A percentile compares a stretch with the other conserved stretches of the same genome.
Evolutionary conservation across 2,888 invertebrate species (phyloP).

Genomic region (Eristalinus aeneus): DNA sequence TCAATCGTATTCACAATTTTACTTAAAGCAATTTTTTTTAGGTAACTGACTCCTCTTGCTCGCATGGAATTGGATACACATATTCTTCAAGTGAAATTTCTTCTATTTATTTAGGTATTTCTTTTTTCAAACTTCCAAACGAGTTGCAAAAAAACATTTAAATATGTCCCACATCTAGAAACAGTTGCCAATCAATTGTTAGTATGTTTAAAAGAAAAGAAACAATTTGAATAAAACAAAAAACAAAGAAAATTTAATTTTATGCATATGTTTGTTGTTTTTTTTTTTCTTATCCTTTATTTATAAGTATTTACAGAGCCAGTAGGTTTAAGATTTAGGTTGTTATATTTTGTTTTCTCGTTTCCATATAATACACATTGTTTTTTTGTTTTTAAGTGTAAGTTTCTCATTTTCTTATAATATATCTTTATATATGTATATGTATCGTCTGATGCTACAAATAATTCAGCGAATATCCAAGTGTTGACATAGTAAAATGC

Average conservation of each 20-base stretch:
- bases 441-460: slow-evolving; percentile 63
- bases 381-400: slow-evolving; percentile 74
- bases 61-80: slow-evolving; percentile 53
- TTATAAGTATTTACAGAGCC: slow-evolving; percentile 66
- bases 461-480: slow-evolving; percentile 58
- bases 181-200: slow-evolving; percentile 57
- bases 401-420: slow-evolving; percentile 50
- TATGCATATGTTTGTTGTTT: slow-evolving; percentile 44
- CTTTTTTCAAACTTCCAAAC: slow-evolving; percentile 24
- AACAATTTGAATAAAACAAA: slow-evolving; percentile 29
- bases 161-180: slow-evolving; percentile 60
- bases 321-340: slow-evolving; percentile 72
- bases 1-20: slow-evolving; percentile 62
- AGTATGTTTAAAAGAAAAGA: slow-evolving; percentile 50
- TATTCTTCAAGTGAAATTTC: slow-evolving; percentile 1
- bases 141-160: slow-evolving; percentile 60
- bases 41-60: slow-evolving; percentile 81
- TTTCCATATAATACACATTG: slow-evolving; percentile 63
- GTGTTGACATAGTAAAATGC: slow-evolving; percentile 49
- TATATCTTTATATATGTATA: slow-evolving; percentile 52
- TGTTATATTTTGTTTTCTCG: slow-evolving; percentile 66
- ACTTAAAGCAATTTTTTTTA: slow-evolving; percentile 72
- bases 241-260: neutral
- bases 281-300: slow-evolving; percentile 63
- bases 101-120: slow-evolving; percentile 21